Conservation (phyloP, 2,797 vertebrate genomes). For the Poecilia gillii region DNA sequence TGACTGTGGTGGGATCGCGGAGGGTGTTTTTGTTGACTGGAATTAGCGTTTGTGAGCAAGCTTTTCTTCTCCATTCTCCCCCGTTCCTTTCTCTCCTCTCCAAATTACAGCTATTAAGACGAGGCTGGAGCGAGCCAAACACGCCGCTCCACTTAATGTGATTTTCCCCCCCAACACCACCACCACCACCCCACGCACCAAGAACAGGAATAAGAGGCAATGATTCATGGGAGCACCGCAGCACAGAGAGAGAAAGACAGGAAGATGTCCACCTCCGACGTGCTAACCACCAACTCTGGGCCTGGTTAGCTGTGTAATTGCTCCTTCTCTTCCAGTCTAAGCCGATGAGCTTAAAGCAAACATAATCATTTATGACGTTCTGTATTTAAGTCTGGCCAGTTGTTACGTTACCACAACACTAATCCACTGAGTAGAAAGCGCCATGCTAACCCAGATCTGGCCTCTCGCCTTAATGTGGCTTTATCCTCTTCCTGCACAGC, state of each 20-base stretch:
- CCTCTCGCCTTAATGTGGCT: slow-evolving; percentile 53
- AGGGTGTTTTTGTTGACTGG: slow-evolving; percentile 82
- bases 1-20: slow-evolving; percentile 73
- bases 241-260: slow-evolving; percentile 52
- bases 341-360: slow-evolving; percentile 68
- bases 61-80: slow-evolving; percentile 79
- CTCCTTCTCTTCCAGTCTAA: slow-evolving; percentile 52
- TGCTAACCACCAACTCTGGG: slow-evolving; percentile 59
- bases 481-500: slow-evolving; percentile 52
- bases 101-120: slow-evolving; percentile 87
- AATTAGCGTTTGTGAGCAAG: slow-evolving; percentile 79
- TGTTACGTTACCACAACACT: slow-evolving; percentile 59
- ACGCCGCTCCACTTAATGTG: slow-evolving; percentile 82
- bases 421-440: slow-evolving; percentile 66
- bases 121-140: slow-evolving; percentile 79
- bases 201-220: slow-evolving; percentile 77
- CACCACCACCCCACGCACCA: slow-evolving; percentile 23
- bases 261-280: slow-evolving; percentile 81
- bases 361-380: slow-evolving; percentile 67
- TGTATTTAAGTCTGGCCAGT: slow-evolving; percentile 57
- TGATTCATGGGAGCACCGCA: slow-evolving; percentile 74
- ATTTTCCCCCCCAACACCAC: slow-evolving; percentile 67
- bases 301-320: slow-evolving; percentile 72
- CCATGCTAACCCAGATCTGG: slow-evolving; percentile 28
- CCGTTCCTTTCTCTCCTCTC: slow-evolving; percentile 75